Evolutionary conservation across 1,140 invertebrate species (phyloP).

Genomic region (Mercenaria mercenaria): DNA sequence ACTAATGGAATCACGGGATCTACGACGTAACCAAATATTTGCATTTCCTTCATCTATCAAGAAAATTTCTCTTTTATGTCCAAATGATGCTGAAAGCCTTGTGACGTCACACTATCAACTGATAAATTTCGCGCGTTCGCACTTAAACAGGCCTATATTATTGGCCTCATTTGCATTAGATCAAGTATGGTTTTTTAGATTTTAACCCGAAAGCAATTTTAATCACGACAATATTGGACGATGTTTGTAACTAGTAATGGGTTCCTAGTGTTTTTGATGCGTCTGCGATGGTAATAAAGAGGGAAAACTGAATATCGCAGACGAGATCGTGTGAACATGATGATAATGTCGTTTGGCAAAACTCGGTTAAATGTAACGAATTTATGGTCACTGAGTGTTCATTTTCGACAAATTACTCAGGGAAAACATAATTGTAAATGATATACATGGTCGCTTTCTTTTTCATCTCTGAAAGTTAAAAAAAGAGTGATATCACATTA

Average conservation of each 20-base stretch:
- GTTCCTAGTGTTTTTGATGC: not conserved
- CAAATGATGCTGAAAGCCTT: conserved; percentile 26
- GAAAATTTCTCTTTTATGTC: conserved; percentile 41
- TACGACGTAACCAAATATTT: conserved; percentile 65
- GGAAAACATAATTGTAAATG: not conserved
- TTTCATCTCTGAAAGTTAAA: not conserved
- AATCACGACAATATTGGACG: not conserved
- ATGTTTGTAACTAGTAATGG: not conserved
- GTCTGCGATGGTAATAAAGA: conserved; percentile 36
- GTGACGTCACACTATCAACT: conserved; percentile 19
- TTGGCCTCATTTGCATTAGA: conserved; percentile 47
- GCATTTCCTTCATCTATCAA: conserved; percentile 17
- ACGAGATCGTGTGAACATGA: conserved; percentile 13
- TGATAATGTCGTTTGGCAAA: not conserved
- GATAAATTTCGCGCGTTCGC: not conserved
- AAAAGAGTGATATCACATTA: too few species aligned
- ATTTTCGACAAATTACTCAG: not conserved
- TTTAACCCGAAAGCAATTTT: conserved; percentile 14
- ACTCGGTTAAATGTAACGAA: conserved; percentile 10
- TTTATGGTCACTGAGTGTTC: not conserved
- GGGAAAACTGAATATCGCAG: not conserved
- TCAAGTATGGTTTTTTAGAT: not conserved
- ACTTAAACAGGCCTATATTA: conserved; percentile 1
- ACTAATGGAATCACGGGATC: not conserved
- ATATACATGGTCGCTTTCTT: not conserved